Percentiles rank a stretch among this genome's conserved stretches.
These are phyloP conservation scores for Ariopsis seemanni DNA, from an alignment of 2,113 vertebrate species.

Conservation along the genomic window DNA sequence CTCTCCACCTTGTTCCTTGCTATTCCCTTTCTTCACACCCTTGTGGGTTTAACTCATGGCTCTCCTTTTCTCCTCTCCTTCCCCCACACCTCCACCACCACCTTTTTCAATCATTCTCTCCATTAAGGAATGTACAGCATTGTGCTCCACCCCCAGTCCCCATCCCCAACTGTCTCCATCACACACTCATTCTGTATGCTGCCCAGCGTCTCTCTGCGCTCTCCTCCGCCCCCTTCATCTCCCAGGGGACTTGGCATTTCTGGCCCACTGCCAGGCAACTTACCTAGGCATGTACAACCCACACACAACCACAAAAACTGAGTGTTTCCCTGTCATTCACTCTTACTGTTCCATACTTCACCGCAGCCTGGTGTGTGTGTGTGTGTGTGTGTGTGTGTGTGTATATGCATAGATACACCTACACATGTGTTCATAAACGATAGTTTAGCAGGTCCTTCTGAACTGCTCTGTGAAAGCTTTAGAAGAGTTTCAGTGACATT, in stretches of 20 bases:
- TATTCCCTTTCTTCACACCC: constrained; percentile 32
- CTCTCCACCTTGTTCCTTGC: constrained; percentile 26
- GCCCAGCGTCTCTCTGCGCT: constrained; percentile 15
- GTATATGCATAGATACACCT: neutral
- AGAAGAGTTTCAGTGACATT: neutral
- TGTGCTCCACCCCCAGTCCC: constrained; percentile 46
- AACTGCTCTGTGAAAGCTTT: neutral
- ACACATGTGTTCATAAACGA: constrained; percentile 29
- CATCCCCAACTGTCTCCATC: constrained; percentile 30
- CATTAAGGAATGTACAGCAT: constrained; percentile 46
- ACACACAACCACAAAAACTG: neutral
- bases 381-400: neutral
- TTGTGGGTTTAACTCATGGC: constrained; percentile 50
- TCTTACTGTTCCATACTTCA: neutral
- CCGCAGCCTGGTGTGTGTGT: neutral
- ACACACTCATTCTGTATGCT: constrained; percentile 16
- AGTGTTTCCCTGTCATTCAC: constrained; percentile 17
- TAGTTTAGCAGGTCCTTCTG: constrained; percentile 2
- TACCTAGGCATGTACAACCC: neutral
- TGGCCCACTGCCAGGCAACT: constrained; percentile 45
- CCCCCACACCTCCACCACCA: constrained; percentile 20
- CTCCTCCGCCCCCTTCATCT: constrained; percentile 13
- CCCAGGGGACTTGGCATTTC: constrained; percentile 39
- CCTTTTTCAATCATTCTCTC: constrained; percentile 22
- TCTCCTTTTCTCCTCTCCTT: constrained; percentile 29